Evolutionary conservation across 2,888 invertebrate species (phyloP), one percentile per base, ranked within the genome.

Genomic region (Pterostichus madidus): DNA sequence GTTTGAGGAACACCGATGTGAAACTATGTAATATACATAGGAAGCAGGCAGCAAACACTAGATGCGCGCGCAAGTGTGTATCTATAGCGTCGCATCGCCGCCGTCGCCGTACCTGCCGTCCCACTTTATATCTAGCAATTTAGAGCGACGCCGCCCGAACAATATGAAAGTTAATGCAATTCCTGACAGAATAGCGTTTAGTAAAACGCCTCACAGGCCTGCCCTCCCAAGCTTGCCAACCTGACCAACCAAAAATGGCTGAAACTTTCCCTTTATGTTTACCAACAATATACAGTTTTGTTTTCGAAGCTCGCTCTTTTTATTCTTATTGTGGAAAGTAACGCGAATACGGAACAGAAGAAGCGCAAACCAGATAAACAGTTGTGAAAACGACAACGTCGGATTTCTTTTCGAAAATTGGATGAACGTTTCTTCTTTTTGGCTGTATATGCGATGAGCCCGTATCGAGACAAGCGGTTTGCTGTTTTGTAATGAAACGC

Each of bases 321-420:
- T 75, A 75, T 75, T 75, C 75, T 75, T 46, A 73, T 73, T 73
- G 73, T 31, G 39, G 15, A 17, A 17, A 39, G 44, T 17, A 68
- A 68, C 31, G 68, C 35, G 39, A 68, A 73, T 73, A 24, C 44
- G 73, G 35, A 46, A 35, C 35, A 15, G 24, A 61, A 44, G 35
- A 15, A 49, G 73, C 46, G 49, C 24, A 11, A 73, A 7, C 73
- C 13, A 64, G 75, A 80, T 71, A 71, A 80, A 71, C 80, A 80
- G 68, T 80, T 80, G 80, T 68, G 52, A 52, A 71, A 80, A 80
- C 52, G 80, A 53, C 71, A 46, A 71, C 64, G 31, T 56, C n/a
- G 71, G 73, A 80, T 80, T 80, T 80, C 80, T 73, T 80, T 80
- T 17, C 71, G 56, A 80, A 68, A 80, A 80, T 80, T 80, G 80